These are phyloP conservation scores for Hesperophylax magnus DNA, from an alignment of 1,140 invertebrate genomes.

Conservation along the genomic window DNA sequence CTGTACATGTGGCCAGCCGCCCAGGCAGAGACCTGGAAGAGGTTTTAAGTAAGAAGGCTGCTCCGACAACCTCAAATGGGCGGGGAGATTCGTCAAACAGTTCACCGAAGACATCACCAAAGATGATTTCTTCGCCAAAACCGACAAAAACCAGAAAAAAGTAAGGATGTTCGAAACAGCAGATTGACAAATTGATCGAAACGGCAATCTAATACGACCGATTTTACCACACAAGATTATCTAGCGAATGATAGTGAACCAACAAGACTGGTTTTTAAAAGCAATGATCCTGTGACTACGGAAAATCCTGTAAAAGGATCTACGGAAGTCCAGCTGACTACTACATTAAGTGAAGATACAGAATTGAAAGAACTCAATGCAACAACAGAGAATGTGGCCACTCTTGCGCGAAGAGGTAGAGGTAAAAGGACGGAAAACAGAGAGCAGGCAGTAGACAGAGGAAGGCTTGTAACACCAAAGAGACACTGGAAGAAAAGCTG, in stretches of 20 bases:
- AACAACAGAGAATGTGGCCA: conserved; percentile 20
- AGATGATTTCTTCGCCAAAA: conserved; percentile 7
- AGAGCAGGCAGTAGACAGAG: conserved; percentile 19
- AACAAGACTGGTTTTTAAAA: not conserved
- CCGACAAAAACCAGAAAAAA: conserved; percentile 6
- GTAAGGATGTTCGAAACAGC: conserved; percentile 38
- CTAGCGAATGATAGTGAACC: not conserved
- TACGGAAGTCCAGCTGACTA: not conserved
- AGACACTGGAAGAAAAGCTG: conserved; percentile 64
- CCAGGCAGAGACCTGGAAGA: conserved; percentile 66
- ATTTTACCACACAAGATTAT: not conserved
- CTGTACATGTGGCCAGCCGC: conserved; percentile 76
- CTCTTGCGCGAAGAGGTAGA: conserved; percentile 46
- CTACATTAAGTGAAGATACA: not conserved
- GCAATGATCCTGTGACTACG: not conserved
- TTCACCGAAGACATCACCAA: conserved; percentile 40
- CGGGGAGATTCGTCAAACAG: conserved; percentile 62
- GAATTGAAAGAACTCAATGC: not conserved
- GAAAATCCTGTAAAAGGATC: not conserved
- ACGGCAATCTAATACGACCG: conserved; percentile 27
- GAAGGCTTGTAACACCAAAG: conserved; percentile 37
- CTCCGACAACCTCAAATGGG: conserved; percentile 88
- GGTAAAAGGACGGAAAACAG: conserved; percentile 5
- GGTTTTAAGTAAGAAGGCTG: conserved; percentile 91
- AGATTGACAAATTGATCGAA: conserved; percentile 29